These are phyloP conservation scores for Mythimna lalbum DNA, from an alignment of 2,888 invertebrate species.

Conservation along the genomic window DNA sequence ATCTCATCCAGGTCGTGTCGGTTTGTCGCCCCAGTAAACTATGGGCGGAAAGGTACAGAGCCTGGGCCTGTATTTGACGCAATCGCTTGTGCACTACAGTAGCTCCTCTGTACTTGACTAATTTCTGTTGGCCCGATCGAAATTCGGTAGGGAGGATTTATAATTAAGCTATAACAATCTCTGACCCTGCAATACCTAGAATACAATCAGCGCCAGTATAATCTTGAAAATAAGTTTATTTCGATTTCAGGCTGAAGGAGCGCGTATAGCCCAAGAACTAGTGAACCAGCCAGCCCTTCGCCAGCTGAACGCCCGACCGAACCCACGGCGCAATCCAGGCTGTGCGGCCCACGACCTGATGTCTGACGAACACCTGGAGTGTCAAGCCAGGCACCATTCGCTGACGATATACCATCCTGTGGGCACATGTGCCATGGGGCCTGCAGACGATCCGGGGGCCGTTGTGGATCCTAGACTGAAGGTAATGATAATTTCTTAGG, in stretches of 20 bases:
- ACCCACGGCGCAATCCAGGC: slow-evolving; percentile 92
- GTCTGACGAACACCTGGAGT: slow-evolving; percentile 94
- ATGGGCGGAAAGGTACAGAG: too few species aligned
- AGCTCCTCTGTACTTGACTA: too few species aligned
- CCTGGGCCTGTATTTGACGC: too few species aligned
- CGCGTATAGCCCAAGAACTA: slow-evolving; percentile 92
- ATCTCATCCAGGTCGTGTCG: too few species aligned
- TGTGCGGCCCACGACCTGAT: slow-evolving; percentile 91
- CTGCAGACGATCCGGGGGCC: slow-evolving; percentile 85
- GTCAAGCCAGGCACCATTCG: slow-evolving; percentile 94
- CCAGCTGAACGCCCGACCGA: slow-evolving; percentile 91
- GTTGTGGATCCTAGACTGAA: slow-evolving; percentile 93
- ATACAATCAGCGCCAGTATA: neutral
- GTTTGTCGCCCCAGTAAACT: too few species aligned
- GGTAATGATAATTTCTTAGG: slow-evolving; percentile 66
- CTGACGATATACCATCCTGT: slow-evolving; percentile 96
- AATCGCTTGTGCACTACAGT: too few species aligned
- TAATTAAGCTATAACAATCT: too few species aligned
- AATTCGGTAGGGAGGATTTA: too few species aligned
- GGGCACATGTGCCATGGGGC: slow-evolving; percentile 96
- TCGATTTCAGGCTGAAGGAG: slow-evolving; percentile 92
- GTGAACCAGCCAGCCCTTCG: slow-evolving; percentile 91
- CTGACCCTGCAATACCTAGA: too few species aligned
- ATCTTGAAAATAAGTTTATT: neutral
- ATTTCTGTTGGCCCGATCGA: too few species aligned